Evolutionary conservation across 2,888 invertebrate genomes (phyloP), one percentile per base, ranked within the genome.

Genomic region (Sminthurides aquaticus): DNA sequence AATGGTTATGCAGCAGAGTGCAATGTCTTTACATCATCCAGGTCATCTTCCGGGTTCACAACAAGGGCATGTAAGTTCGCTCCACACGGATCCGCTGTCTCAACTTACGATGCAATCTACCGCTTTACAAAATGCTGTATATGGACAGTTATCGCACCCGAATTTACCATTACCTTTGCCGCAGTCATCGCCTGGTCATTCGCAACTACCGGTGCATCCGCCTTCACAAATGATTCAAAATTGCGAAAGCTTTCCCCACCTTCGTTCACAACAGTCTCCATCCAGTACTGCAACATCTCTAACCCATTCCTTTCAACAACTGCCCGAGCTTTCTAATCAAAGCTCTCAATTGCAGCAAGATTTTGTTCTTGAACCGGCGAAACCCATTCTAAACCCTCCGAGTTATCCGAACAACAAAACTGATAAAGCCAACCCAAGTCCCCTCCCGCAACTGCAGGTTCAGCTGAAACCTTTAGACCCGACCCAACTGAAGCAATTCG

Each of bases 381-480:
- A 15, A 34, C 43, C 43, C 43, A 52, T 20, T 52, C 52, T 18
- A 52, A 52, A 5, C 20, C 5, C 11, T 22, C 11, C 52, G 20
- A 52, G 22, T 22, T 15, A 18, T 52, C 8, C 28, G 20, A 62
- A 48, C 48, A 63, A 26, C 29, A 57, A 63, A 63, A n/a, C 28
- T 5, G 63, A 63, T 20, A 54, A 54, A 52, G 3, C 52, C 27
- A 20, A 22, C 22, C 25, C 63, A 24, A 63, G 24, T 27, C 29
- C 29, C 11, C 29, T 63, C 22, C 63, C 63, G 20, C 62, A 62
- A 56, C 56, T 62, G 2, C 29, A 57, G 56, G 63, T 63, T 8
- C 29, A 57, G 49, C 25, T 63, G 18, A 63, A 49, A 20, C 63
- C 63, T 1, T 25, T 63, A n/a, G 63, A 63, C 49, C 18, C 57